phyloP scores from a whole-genome alignment of 2,113 vertebrate genomes.

The Tenrec ecaudatus region DNA sequence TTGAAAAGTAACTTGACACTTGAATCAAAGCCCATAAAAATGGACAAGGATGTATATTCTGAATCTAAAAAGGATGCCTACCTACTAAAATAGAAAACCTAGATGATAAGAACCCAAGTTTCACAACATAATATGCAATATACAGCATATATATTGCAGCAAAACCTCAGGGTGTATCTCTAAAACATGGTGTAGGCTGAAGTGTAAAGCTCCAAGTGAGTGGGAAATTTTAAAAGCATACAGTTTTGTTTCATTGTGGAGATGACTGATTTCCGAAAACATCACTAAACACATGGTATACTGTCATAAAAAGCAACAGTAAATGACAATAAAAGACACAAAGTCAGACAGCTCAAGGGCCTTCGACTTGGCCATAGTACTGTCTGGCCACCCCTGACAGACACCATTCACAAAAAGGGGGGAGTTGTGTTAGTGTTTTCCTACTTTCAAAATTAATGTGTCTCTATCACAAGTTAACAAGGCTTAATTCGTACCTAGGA shows the following conservation, averaged over 20 bases:
- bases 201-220: not conserved
- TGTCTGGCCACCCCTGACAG: not conserved
- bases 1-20: not conserved
- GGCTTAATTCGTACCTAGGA: too few species aligned
- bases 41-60: not conserved
- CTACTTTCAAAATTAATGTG: too few species aligned
- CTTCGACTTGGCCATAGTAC: not conserved
- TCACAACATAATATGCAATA: not conserved
- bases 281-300: not conserved
- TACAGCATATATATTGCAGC: not conserved
- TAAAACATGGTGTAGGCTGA: not conserved
- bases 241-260: not conserved
- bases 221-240: not conserved
- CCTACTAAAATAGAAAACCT: not conserved
- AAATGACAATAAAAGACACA: not conserved
- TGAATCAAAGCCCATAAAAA: not conserved
- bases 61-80: not conserved
- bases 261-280: constrained; percentile 1
- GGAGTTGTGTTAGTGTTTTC: too few species aligned
- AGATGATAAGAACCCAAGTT: not conserved
- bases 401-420: too few species aligned
- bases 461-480: too few species aligned
- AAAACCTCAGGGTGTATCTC: not conserved
- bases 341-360: not conserved
- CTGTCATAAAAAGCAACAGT: not conserved